Conservation (phyloP, 2,113 vertebrate genomes). For the Puffinus mauretanicus region DNA sequence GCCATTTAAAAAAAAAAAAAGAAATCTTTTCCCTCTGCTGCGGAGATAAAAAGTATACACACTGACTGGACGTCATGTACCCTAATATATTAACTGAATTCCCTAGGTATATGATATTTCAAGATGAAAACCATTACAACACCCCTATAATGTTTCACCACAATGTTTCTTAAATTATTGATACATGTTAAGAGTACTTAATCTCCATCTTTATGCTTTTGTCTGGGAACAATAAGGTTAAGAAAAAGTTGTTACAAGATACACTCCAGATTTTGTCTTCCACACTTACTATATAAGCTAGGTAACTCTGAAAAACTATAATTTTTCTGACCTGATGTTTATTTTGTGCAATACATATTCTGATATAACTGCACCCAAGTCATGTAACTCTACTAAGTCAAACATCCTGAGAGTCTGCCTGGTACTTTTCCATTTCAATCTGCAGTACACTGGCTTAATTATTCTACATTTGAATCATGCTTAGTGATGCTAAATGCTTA, state of each 20-base stretch:
- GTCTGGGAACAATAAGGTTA: neutral
- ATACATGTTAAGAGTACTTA: neutral
- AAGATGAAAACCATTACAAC: neutral
- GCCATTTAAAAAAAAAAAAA: no score
- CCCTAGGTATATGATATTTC: neutral
- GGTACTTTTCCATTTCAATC: neutral
- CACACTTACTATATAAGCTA: neutral
- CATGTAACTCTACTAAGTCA: neutral
- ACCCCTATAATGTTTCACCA: neutral
- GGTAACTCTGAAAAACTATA: neutral
- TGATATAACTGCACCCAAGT: neutral
- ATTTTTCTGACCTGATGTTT: neutral
- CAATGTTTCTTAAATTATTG: neutral
- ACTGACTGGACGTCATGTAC: neutral
- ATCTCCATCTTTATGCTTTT: neutral
- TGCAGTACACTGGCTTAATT: neutral
- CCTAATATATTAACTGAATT: neutral
- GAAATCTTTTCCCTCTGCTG: neutral
- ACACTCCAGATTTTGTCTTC: neutral
- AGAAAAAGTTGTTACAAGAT: neutral
- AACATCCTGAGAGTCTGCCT: neutral
- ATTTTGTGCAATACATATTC: neutral
- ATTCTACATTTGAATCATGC: neutral
- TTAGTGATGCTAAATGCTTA: neutral
- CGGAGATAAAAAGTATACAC: fast-evolving